Evolutionary conservation across 2,797 vertebrate species (phyloP).

Genomic region (Menidia menidia): DNA sequence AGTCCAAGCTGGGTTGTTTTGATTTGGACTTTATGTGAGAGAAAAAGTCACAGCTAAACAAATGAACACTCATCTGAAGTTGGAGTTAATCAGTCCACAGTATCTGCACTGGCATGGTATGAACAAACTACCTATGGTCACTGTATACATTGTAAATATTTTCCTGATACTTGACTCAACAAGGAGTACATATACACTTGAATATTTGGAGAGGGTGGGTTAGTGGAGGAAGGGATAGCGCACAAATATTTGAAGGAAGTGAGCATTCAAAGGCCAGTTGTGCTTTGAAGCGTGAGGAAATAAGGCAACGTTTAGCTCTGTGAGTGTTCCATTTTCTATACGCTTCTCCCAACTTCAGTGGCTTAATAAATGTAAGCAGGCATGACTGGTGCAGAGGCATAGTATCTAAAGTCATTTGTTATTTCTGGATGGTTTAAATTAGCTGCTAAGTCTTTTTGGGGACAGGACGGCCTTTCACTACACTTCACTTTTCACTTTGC

Average conservation of each 20-base stretch:
- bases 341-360: conserved; percentile 36
- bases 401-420: conserved; percentile 50
- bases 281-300: conserved; percentile 70
- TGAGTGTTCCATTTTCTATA: conserved; percentile 52
- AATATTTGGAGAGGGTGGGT: conserved; percentile 63
- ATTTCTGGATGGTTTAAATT: conserved; percentile 34
- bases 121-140: conserved; percentile 61
- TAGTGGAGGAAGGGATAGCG: conserved; percentile 50
- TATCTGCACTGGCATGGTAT: conserved; percentile 70
- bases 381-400: conserved; percentile 12
- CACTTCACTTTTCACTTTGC: neutral
- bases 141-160: conserved; percentile 78
- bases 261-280: conserved; percentile 71
- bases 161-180: conserved; percentile 66
- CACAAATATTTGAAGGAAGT: conserved; percentile 71
- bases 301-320: conserved; percentile 58
- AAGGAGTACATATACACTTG: conserved; percentile 56
- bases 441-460: conserved; percentile 3
- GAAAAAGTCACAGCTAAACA: conserved; percentile 9
- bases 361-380: conserved; percentile 16
- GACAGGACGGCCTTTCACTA: conserved; percentile 22
- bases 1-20: neutral
- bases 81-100: conserved; percentile 62
- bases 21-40: neutral
- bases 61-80: conserved; percentile 41